Percentiles rank a stretch among this genome's conserved stretches.
phyloP scores from a whole-genome alignment of 2,888 invertebrate species.

The Autographa gamma region DNA sequence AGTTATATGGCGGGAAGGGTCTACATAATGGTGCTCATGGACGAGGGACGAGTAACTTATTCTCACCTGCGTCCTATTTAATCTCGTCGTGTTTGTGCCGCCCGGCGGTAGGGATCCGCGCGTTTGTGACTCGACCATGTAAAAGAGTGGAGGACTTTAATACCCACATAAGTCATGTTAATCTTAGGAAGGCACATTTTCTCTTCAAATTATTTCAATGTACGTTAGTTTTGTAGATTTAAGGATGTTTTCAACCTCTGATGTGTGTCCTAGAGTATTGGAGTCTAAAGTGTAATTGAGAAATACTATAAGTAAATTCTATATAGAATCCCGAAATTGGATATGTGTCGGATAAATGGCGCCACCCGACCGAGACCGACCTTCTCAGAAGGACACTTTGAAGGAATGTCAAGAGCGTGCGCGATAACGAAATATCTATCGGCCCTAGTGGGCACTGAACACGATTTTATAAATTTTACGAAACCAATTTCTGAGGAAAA shows the following conservation, averaged over 20 bases:
- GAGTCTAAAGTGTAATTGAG: not conserved
- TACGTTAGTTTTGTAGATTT: not conserved
- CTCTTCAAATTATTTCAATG: slow-evolving; percentile 19
- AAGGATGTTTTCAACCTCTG: slow-evolving; percentile 8
- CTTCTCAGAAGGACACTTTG: not conserved
- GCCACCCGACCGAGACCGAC: not conserved
- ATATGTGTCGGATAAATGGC: slow-evolving; percentile 4
- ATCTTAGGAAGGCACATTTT: not conserved
- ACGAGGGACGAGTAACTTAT: slow-evolving; percentile 41
- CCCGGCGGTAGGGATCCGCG: slow-evolving; percentile 25
- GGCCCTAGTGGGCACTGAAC: not conserved
- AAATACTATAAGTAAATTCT: not conserved
- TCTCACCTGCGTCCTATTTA: slow-evolving; percentile 56
- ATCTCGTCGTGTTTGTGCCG: slow-evolving; percentile 42
- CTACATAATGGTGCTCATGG: slow-evolving; percentile 44
- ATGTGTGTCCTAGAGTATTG: not conserved
- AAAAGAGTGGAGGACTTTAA: slow-evolving; percentile 23
- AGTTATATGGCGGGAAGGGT: slow-evolving; percentile 45
- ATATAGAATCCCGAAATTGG: not conserved
- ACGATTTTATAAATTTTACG: not conserved
- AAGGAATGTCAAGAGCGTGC: not conserved
- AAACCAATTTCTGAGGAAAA: not conserved
- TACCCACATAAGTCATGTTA: slow-evolving; percentile 19
- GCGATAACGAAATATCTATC: not conserved
- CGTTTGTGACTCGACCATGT: slow-evolving; percentile 14